These are phyloP conservation scores for Dryobates pubescens DNA, from an alignment of 2,797 vertebrate species.

Conservation along the genomic window DNA sequence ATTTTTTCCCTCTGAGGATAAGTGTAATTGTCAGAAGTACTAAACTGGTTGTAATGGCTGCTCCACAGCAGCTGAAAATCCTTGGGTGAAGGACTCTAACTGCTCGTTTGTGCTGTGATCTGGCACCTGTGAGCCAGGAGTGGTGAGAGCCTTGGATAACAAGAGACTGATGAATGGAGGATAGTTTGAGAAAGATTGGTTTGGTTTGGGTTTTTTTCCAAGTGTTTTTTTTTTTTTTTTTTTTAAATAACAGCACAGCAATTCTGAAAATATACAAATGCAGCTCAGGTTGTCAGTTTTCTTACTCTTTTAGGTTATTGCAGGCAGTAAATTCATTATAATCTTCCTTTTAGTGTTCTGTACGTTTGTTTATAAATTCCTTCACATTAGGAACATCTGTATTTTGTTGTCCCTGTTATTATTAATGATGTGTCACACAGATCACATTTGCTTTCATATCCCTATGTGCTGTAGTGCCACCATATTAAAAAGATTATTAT, in stretches of 20 bases:
- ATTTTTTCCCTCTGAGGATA: neutral
- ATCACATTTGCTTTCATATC: neutral
- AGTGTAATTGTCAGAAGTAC: neutral
- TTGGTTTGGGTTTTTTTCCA: no score
- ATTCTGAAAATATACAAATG: constrained; percentile 12
- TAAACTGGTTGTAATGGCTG: neutral
- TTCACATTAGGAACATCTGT: neutral
- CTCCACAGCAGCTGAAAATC: constrained; percentile 60
- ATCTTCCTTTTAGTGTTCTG: neutral
- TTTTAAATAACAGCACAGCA: neutral
- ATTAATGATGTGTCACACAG: neutral
- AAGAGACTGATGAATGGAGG: neutral
- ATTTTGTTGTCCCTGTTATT: neutral
- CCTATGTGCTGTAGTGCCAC: neutral
- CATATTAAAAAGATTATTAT: constrained; percentile 2
- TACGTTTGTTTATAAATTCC: neutral
- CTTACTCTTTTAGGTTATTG: neutral
- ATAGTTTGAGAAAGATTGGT: neutral
- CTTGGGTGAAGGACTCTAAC: constrained; percentile 42
- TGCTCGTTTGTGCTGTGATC: constrained; percentile 1
- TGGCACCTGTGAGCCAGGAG: constrained; percentile 45
- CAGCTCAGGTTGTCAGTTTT: neutral
- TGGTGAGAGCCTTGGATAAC: neutral
- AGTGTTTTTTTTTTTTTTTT: neutral
- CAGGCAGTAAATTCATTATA: neutral